Percentiles rank a stretch among this genome's conserved stretches.
These are phyloP conservation scores for Tribolium madens DNA, from an alignment of 1,140 invertebrate species.

Conservation along the genomic window DNA sequence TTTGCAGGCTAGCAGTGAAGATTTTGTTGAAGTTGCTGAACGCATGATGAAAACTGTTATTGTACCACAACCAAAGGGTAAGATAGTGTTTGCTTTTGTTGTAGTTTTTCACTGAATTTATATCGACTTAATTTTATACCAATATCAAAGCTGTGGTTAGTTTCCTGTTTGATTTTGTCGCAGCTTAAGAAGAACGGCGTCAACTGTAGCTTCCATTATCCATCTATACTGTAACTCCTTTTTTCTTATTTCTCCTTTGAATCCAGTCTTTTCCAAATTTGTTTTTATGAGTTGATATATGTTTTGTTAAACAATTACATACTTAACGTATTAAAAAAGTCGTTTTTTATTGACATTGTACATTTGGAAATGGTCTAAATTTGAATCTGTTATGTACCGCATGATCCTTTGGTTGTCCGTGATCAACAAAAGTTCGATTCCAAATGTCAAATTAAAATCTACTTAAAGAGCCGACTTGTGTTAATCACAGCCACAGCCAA, in stretches of 20 bases:
- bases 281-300: slow-evolving; percentile 40
- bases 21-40: slow-evolving; percentile 76
- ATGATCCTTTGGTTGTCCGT: neutral
- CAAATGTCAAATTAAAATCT: neutral
- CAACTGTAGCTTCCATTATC: slow-evolving; percentile 58
- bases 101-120: neutral
- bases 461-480: neutral
- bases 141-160: slow-evolving; percentile 56
- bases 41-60: slow-evolving; percentile 75
- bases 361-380: slow-evolving; percentile 32
- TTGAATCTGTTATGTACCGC: slow-evolving; percentile 15
- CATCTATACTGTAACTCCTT: slow-evolving; percentile 44
- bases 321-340: slow-evolving; percentile 17
- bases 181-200: slow-evolving; percentile 64
- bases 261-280: slow-evolving; percentile 35
- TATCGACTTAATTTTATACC: neutral
- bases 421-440: neutral
- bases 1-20: slow-evolving; percentile 72
- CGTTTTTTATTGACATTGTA: neutral
- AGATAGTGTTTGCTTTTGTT: slow-evolving; percentile 52
- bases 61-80: slow-evolving; percentile 63
- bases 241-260: slow-evolving; percentile 31
- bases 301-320: neutral
- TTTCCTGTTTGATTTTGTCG: slow-evolving; percentile 66
- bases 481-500: neutral